These are phyloP conservation scores for Drosophila pandora DNA, from an alignment of 1,140 invertebrate species.

Conservation along the genomic window DNA sequence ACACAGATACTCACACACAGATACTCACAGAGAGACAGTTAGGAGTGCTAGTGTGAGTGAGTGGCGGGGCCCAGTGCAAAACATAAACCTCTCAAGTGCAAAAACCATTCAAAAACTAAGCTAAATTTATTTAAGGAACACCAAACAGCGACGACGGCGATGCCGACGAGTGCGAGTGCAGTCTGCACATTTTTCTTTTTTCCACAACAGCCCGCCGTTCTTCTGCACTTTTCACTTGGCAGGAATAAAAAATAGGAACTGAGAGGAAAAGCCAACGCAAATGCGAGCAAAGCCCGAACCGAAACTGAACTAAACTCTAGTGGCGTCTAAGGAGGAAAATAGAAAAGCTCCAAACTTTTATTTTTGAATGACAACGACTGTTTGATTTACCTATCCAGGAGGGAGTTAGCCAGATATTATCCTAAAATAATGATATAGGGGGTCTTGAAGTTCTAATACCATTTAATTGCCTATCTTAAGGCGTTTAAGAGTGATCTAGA, in stretches of 20 bases:
- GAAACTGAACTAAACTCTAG: conserved; percentile 50
- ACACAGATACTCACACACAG: conserved; percentile 5
- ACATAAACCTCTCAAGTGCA: conserved; percentile 82
- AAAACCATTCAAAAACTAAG: conserved; percentile 82
- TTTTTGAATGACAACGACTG: background rate
- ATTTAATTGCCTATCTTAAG: too few relatives aligned
- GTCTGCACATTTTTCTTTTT: conserved; percentile 44
- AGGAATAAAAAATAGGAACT: conserved; percentile 39
- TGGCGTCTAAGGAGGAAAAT: conserved; percentile 8
- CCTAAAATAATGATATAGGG: too few relatives aligned
- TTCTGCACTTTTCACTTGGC: conserved; percentile 77
- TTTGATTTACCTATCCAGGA: background rate
- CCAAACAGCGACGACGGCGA: conserved; percentile 20
- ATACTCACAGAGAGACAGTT: conserved; percentile 1
- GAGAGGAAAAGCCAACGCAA: conserved; percentile 81
- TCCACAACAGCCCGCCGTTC: conserved; percentile 15
- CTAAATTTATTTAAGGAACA: conserved; percentile 81
- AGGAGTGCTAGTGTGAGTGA: conserved; percentile 34
- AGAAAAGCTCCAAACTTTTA: conserved; percentile 1
- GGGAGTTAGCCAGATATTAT: too few relatives aligned
- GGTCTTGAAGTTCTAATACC: too few relatives aligned
- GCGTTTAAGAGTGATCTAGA: too few relatives aligned
- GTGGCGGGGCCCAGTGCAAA: conserved; percentile 35
- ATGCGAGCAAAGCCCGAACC: conserved; percentile 76
- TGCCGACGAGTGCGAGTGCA: conserved; percentile 22